Conservation (phyloP, 2,113 vertebrate genomes). For the Tiliqua scincoides region DNA sequence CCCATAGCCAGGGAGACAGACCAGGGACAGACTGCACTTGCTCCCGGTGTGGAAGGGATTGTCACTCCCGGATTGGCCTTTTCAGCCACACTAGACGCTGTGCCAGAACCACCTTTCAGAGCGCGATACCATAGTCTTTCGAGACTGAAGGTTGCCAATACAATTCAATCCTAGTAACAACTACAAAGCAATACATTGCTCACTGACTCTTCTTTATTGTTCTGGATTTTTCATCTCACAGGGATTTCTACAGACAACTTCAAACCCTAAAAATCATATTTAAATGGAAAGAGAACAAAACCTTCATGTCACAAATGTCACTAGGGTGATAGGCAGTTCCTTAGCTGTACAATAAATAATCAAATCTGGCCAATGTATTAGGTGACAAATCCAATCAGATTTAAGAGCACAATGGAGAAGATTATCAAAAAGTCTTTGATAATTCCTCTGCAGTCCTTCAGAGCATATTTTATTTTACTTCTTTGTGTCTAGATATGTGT, state of each 20-base stretch:
- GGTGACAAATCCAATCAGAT: not conserved
- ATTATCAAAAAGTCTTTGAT: not conserved
- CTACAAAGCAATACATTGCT: not conserved
- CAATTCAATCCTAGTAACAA: not conserved
- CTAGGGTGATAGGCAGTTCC: constrained; percentile 21
- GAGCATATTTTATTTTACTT: constrained; percentile 13
- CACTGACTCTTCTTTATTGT: not conserved
- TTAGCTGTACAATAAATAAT: constrained; percentile 25
- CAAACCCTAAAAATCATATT: constrained; percentile 16
- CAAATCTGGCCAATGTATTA: not conserved
- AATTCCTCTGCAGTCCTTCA: constrained; percentile 26
- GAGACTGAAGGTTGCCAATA: no score
- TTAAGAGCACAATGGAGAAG: constrained; percentile 23
- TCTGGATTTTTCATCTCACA: not conserved
- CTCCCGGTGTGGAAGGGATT: no score
- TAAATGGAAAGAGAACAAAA: constrained; percentile 11
- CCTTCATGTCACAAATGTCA: not conserved
- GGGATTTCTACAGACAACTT: not conserved
- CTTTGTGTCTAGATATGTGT: not conserved
- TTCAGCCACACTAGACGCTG: no score
- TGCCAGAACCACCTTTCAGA: no score
- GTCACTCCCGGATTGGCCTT: no score
- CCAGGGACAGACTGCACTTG: no score
- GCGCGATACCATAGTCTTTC: no score
- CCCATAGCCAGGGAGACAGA: no score